Evolutionary conservation across 2,113 vertebrate species (phyloP), one percentile per base, ranked within the genome.

Genomic region (Cyprinodon variegatus): DNA sequence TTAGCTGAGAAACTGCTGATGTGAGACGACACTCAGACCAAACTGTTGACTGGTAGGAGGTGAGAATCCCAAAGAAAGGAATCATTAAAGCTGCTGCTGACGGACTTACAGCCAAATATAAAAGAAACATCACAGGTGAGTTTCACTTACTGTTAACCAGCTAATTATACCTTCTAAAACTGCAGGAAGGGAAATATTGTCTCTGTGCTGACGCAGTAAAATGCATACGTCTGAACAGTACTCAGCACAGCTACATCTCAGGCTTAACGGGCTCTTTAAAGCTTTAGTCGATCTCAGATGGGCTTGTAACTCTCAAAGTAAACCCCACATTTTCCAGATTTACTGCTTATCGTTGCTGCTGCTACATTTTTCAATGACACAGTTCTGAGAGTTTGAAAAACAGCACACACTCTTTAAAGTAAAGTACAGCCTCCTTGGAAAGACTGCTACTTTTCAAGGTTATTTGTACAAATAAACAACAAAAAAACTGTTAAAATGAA

Each of bases 1-100:
- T 91, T 91, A 91, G 84, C 17, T 20, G 77, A 79, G 81, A 61
- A 86, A 83, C 79, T 72, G 83, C 88, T 77, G 86, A 81, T 79
- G 86, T 86, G 90, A 84, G 62, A 81, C 82, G 77, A 80, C 83
- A 88, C 50, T 45, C 77, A 6, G 84, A 64, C 78, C 68, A 77
- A 78, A 74, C 79, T 71, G 84, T 79, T 78, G 82, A 85, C 79
- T 75, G 74, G 77, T 68, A 60, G 83, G 77, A 12, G 79, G 77
- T 53, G 20, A 45, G 65, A 41, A 77, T 70, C 83, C 29, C 67
- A 7, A 69, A 74, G 81, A 50, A 68, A 73, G 60, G 61, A 83
- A 78, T 68, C 78, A 37, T 83, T 88, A 76, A 81, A 82, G 68
- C 43, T 69, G 65, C 65, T 79, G 78, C 70, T 65, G 82, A 84